A percentile compares a stretch with the other conserved stretches of the same genome.
Conservation (phyloP, 2,888 invertebrate genomes). For the Spodoptera exigua region DNA sequence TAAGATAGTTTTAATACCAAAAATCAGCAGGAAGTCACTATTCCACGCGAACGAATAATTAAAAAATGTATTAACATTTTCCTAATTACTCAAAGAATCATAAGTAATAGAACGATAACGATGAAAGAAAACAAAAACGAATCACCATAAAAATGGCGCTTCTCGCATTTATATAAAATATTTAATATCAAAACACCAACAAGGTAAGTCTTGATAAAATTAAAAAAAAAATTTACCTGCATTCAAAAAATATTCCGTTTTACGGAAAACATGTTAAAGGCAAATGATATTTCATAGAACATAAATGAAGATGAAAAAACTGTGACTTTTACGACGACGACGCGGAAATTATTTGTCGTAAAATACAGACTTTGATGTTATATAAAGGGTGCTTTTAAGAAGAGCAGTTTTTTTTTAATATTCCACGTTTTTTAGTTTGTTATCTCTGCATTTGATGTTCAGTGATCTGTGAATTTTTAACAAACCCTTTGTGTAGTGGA, state of each 20-base stretch:
- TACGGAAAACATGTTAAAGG: conserved; percentile 40
- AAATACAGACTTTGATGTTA: conserved; percentile 56
- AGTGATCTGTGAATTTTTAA: conserved; percentile 11
- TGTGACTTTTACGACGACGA: conserved; percentile 39
- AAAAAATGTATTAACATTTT: not conserved
- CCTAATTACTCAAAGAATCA: not conserved
- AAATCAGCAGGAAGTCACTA: too few species aligned
- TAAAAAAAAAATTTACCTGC: conserved; percentile 35
- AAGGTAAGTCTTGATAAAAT: conserved; percentile 28
- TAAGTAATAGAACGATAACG: conserved; percentile 7
- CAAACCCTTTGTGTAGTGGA: not conserved
- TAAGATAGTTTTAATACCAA: too few species aligned
- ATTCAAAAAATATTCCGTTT: conserved; percentile 40
- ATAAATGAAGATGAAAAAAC: conserved; percentile 51
- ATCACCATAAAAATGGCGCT: conserved; percentile 19
- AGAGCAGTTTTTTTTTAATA: conserved; percentile 12
- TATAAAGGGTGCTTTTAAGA: conserved; percentile 24
- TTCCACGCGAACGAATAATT: too few species aligned
- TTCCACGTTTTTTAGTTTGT: conserved; percentile 5
- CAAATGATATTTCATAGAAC: conserved; percentile 50
- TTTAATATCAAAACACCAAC: conserved; percentile 6
- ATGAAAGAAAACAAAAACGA: conserved; percentile 32
- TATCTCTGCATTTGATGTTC: not conserved
- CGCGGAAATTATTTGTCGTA: conserved; percentile 56
- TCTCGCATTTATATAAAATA: conserved; percentile 10